Evolutionary conservation across 2,888 invertebrate species (phyloP).

Genomic region (Troides oblongomaculatus): DNA sequence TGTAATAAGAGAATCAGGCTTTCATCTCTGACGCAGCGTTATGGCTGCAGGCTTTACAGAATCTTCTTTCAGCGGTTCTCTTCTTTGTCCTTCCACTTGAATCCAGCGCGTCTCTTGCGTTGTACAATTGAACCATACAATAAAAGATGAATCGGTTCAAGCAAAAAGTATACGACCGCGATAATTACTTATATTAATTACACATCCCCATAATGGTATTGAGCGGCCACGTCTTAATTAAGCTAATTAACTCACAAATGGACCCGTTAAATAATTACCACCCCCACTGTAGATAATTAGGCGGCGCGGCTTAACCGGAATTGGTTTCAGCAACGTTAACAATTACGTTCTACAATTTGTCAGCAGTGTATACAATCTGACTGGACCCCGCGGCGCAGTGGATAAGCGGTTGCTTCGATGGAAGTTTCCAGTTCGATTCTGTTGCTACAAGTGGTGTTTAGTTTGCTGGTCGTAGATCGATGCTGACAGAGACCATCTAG

Average conservation of each 20-base stretch:
- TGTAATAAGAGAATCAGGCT: no score
- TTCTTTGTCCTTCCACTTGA: no score
- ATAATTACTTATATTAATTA: constrained; percentile 27
- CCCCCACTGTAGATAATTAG: constrained; percentile 27
- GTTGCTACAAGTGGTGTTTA: no score
- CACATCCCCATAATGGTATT: constrained; percentile 26
- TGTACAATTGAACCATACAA: neutral
- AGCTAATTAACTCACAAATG: constrained; percentile 37
- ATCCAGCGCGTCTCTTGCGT: no score
- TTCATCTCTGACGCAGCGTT: no score
- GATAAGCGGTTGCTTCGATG: no score
- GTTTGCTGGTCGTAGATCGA: no score
- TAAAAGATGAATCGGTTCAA: constrained; percentile 2
- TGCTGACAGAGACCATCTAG: no score
- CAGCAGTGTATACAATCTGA: neutral
- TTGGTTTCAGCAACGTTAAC: neutral
- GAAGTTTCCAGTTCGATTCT: no score
- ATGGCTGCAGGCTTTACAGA: no score
- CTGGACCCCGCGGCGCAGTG: neutral
- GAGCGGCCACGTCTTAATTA: constrained; percentile 43
- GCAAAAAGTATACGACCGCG: neutral
- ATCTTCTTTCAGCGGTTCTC: no score
- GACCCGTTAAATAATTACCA: constrained; percentile 31
- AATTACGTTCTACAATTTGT: neutral
- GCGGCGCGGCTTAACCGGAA: constrained; percentile 5